Evolutionary conservation across 2,888 invertebrate genomes (phyloP).

Genomic region (Bellardia pandia): DNA sequence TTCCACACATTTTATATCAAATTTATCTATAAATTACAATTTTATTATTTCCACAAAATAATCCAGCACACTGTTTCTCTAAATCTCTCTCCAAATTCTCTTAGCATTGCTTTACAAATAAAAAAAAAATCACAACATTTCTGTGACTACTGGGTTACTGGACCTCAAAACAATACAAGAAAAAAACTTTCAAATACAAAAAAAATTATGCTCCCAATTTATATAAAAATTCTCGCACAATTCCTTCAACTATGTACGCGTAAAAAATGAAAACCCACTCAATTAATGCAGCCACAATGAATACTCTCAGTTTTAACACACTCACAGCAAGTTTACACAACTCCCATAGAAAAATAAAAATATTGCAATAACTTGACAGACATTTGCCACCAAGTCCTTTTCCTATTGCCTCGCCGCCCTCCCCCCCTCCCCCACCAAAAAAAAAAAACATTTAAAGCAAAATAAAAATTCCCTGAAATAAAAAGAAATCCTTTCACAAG

Average conservation of each 20-base stretch:
- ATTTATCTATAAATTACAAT: too few species aligned
- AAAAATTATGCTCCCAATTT: constrained; percentile 29
- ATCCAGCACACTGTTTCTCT: constrained; percentile 32
- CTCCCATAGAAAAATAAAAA: constrained; percentile 22
- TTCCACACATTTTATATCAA: too few species aligned
- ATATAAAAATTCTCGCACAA: constrained; percentile 40
- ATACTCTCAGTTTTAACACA: constrained; percentile 21
- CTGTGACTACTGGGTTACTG: constrained; percentile 63
- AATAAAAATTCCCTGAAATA: constrained; percentile 50
- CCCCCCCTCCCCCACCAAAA: too few species aligned
- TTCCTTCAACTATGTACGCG: background rate
- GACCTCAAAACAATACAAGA: constrained; percentile 43
- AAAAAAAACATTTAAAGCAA: background rate
- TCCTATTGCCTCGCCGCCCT: background rate
- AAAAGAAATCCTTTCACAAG: constrained; percentile 7
- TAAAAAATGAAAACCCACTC: constrained; percentile 30
- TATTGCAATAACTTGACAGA: background rate
- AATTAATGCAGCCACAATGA: constrained; percentile 12
- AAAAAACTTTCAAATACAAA: constrained; percentile 25
- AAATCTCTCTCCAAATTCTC: background rate
- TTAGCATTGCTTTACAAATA: background rate
- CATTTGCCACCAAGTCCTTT: constrained; percentile 22
- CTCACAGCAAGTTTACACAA: background rate
- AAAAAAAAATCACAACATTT: constrained; percentile 46
- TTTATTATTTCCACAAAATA: background rate